Conservation (phyloP, 2,113 vertebrate species). For the Anoplopoma fimbria region DNA sequence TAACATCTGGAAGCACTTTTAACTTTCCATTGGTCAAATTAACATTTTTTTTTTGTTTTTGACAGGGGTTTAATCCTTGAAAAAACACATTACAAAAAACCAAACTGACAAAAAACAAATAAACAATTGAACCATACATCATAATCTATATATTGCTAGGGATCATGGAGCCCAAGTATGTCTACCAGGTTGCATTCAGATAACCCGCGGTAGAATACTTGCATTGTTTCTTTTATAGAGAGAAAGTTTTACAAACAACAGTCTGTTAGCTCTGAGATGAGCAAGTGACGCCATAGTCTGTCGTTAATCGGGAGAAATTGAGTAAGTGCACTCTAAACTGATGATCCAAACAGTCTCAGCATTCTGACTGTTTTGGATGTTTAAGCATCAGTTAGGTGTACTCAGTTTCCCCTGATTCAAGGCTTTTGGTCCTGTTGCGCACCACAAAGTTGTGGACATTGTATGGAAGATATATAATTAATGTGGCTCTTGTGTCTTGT, state of each 20-base stretch:
- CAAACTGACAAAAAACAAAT: slow-evolving; percentile 68
- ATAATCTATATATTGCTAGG: slow-evolving; percentile 84
- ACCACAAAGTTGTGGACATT: slow-evolving; percentile 61
- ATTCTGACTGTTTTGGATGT: slow-evolving; percentile 58
- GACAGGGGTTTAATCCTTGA: slow-evolving; percentile 54
- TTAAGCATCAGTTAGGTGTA: slow-evolving; percentile 65
- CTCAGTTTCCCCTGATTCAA: slow-evolving; percentile 73
- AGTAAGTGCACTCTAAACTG: slow-evolving; percentile 69
- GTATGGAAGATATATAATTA: slow-evolving; percentile 67
- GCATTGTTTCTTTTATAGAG: slow-evolving; percentile 66
- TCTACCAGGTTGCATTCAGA: slow-evolving; percentile 81
- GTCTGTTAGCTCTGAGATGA: slow-evolving; percentile 72
- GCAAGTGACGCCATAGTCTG: slow-evolving; percentile 67
- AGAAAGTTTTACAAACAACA: slow-evolving; percentile 79
- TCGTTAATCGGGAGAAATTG: slow-evolving; percentile 69
- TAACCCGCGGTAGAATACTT: slow-evolving; percentile 80
- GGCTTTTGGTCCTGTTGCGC: slow-evolving; percentile 75
- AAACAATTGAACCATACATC: slow-evolving; percentile 76
- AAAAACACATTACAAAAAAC: slow-evolving; percentile 80
- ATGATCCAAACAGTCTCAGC: slow-evolving; percentile 64
- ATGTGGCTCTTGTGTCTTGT: slow-evolving; percentile 27
- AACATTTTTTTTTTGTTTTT: slow-evolving; percentile 52
- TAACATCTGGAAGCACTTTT: slow-evolving; percentile 81
- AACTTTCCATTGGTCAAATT: slow-evolving; percentile 64
- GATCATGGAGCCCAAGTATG: slow-evolving; percentile 78